phyloP scores from a whole-genome alignment of 2,888 invertebrate genomes.

The Andrena bicolor region DNA sequence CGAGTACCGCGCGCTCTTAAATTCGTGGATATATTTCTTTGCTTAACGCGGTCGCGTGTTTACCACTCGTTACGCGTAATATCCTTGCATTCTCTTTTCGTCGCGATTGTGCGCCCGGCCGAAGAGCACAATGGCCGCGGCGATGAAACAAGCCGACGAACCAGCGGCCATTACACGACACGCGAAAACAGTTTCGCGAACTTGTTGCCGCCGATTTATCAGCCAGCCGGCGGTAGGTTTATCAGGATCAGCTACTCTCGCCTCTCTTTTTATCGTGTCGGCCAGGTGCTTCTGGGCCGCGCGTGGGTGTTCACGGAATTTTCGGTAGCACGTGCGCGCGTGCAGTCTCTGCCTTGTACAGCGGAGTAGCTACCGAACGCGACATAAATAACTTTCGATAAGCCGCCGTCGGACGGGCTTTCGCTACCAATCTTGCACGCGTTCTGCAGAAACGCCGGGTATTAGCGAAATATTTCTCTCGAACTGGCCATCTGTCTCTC shows the following conservation, averaged over 20 bases:
- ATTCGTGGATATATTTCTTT: conserved; percentile 2
- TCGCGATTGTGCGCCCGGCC: neutral
- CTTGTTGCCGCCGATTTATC: conserved; percentile 54
- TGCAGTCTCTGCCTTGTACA: conserved; percentile 54
- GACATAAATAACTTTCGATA: conserved; percentile 78
- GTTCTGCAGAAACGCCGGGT: conserved; percentile 62
- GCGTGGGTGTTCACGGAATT: conserved; percentile 63
- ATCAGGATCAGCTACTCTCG: conserved; percentile 66
- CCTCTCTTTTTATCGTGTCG: conserved; percentile 48
- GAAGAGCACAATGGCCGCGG: conserved; percentile 22
- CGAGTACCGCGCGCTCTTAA: neutral
- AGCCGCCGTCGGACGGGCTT: conserved; percentile 70
- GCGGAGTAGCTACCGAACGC: conserved; percentile 66
- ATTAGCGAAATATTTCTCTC: conserved; percentile 55
- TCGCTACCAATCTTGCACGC: conserved; percentile 70
- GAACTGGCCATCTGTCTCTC: conserved; percentile 6
- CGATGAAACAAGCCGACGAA: neutral
- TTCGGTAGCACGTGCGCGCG: conserved; percentile 62
- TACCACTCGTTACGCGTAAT: neutral
- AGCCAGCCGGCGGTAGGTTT: conserved; percentile 46
- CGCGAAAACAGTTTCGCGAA: conserved; percentile 29
- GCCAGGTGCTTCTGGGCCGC: conserved; percentile 49
- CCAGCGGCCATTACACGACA: neutral
- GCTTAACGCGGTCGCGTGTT: neutral
- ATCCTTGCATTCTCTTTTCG: neutral